Percentiles rank a stretch among this genome's conserved stretches.
Evolutionary conservation across 2,113 vertebrate genomes (phyloP).

Genomic region (Mystacornis crossleyi): DNA sequence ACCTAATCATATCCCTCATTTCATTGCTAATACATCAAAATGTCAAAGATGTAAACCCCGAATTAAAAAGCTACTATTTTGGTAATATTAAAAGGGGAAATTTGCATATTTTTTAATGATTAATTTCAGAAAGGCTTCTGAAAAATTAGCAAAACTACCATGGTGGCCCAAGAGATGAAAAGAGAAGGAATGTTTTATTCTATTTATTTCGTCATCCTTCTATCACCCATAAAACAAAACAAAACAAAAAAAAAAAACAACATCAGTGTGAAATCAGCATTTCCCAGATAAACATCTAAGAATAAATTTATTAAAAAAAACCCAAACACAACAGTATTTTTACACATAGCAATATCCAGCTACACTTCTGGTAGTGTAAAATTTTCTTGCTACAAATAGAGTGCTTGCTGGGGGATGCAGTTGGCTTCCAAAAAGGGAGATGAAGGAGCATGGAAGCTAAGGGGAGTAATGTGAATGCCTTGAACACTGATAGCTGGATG

Average conservation of each 20-base stretch:
- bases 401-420: not conserved
- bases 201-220: not conserved
- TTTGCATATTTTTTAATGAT: not conserved
- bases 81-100: not conserved
- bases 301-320: not conserved
- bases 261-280: not conserved
- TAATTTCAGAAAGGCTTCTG: not conserved
- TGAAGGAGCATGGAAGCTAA: too few species aligned
- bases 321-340: not conserved
- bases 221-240: not conserved
- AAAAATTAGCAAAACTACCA: not conserved
- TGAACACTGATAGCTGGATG: not conserved
- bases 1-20: not conserved
- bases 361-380: not conserved
- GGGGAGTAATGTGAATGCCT: not conserved
- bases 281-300: not conserved
- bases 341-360: not conserved
- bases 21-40: not conserved
- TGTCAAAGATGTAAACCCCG: not conserved
- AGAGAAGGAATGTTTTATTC: not conserved
- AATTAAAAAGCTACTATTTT: not conserved
- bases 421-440: not conserved
- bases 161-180: not conserved
- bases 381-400: not conserved
- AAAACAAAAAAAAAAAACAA: not conserved